Conservation (phyloP, 2,113 vertebrate species). For the Porphyrio hochstetteri region DNA sequence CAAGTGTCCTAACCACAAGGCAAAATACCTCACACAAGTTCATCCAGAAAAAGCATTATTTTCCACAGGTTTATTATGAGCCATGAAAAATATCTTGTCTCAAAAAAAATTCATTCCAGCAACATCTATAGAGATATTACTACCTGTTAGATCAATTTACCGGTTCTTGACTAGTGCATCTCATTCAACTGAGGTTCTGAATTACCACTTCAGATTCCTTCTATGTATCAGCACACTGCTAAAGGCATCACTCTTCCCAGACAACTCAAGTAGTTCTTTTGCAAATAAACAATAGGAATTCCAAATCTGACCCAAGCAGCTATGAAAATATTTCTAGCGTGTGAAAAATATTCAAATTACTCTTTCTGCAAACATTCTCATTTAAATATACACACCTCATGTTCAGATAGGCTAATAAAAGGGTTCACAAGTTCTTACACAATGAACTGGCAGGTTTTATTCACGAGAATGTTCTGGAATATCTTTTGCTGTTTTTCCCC, state of each 20-base stretch:
- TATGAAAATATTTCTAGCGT: conserved; percentile 14
- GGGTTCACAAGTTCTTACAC: conserved; percentile 3
- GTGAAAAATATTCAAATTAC: conserved; percentile 10
- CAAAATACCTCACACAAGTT: background rate
- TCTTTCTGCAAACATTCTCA: background rate
- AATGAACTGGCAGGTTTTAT: conserved; percentile 44
- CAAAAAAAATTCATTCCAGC: background rate
- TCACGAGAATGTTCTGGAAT: conserved; percentile 38
- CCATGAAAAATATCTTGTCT: background rate
- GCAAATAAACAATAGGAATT: background rate
- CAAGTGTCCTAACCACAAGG: background rate
- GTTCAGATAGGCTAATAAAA: conserved; percentile 35
- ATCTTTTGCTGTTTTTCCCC: background rate
- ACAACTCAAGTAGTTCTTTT: background rate
- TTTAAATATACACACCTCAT: conserved; percentile 3
- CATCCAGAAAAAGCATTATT: background rate
- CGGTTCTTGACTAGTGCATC: background rate
- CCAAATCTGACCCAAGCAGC: background rate
- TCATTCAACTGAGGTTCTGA: background rate
- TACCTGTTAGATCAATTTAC: background rate
- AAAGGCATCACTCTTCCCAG: background rate
- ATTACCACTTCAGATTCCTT: background rate
- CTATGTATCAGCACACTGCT: background rate
- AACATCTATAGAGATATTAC: background rate
- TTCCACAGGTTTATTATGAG: background rate